Base-by-base conservation (phyloP, 2,888 invertebrate species). In the Polydrusus cervinus region DNA sequence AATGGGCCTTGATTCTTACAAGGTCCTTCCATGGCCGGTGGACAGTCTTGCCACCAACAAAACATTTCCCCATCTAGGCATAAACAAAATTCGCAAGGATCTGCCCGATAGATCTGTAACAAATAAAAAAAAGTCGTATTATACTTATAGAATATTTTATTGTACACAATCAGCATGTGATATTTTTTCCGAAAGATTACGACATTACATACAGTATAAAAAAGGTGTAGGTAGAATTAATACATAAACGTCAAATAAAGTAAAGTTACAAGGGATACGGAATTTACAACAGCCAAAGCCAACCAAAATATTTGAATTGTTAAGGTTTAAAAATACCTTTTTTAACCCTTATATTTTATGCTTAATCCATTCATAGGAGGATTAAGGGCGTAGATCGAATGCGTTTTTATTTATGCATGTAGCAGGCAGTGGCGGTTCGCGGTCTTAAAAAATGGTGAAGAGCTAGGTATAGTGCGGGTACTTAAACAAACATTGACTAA, bases 31-130 rank as follows among this genome's bases (percentile, higher is more conserved):
- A 85, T 82, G 0, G 85, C 82, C 0, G 88, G 88, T 3, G 90
- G 90, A 83, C 91, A 91, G 83, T 90, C 90, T 83, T 91, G 90
- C 91, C 91, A 91, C 91, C 91, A 91, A 85, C 91, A 91, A 83
- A 91, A 91, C 88, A 91, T 90, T 83, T 91, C 91, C 8, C 91
- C 91, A 80, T 91, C 91, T 81, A 91, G 87, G 83, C 91, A 91
- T 53, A 91, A 86, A 82, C 91, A 91, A 79, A 91, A 90, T 84
- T 91, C 91, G 82, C 91, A 91, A 34, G 88, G 90, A 85, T 91
- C 91, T 62, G 85, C 85, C 72, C 91, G 87, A 79, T 90, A 89
- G 79, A 91, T 90, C 91, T 91, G 89, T 38, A 88, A 88, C 57
- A 80, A 80, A 64, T 60, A 60, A 55, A 0, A 62, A 13, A 16